Conservation (phyloP, 2,113 vertebrate species). For the Spheniscus mendiculus region DNA sequence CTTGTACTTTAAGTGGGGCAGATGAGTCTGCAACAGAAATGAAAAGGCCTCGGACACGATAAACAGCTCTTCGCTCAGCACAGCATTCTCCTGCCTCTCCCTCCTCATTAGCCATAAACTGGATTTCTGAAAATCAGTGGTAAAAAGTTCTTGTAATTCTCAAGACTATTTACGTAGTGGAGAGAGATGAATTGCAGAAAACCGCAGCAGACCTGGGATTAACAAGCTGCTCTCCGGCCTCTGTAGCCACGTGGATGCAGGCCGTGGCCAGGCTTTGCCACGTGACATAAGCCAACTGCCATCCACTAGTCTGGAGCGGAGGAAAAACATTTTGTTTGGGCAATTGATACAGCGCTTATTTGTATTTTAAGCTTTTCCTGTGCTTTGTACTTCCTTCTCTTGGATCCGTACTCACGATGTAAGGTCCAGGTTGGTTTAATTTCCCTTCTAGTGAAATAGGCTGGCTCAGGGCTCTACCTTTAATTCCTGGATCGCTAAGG, state of each 20-base stretch:
- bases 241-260: neutral
- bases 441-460: neutral
- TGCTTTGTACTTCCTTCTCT: neutral
- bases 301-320: neutral
- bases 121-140: neutral
- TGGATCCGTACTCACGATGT: fast-evolving
- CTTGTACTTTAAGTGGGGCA: neutral
- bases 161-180: neutral
- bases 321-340: neutral
- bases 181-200: neutral
- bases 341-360: fast-evolving
- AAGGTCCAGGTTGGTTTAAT: neutral
- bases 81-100: neutral
- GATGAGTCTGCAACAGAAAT: neutral
- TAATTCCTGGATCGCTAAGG: neutral
- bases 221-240: neutral
- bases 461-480: neutral
- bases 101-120: neutral
- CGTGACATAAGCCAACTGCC: neutral
- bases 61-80: neutral
- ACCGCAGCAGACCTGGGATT: neutral
- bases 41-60: neutral
- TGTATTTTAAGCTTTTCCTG: neutral
- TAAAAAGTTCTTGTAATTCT: neutral
- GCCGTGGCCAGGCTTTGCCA: neutral